Base-by-base conservation (phyloP, 2,113 vertebrate genomes). In the Ctenodactylus gundi region DNA sequence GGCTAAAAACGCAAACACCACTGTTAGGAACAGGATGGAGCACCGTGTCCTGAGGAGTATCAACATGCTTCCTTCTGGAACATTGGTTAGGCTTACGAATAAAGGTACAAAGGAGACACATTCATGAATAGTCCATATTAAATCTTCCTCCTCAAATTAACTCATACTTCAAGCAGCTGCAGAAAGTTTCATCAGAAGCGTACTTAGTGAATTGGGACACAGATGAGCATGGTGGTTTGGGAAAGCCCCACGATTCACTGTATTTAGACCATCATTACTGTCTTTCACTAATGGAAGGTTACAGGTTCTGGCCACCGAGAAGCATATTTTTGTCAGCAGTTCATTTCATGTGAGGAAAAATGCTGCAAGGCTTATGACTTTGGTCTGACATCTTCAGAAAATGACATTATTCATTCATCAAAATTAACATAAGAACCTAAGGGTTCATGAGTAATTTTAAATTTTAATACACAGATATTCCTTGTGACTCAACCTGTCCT, bases 131-230 rank as follows among this genome's bases (percentile, higher is more conserved):
- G 68, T 55, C 64, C 44, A 87, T 62, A 55, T 81, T 88, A 95
- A 95, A 92, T 85, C 70, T 84, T 51, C 70, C n/a, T 88, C 58
- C 89, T 95, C 92, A 95, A 96, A 98, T 92, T 94, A 94, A 95
- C 94, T 78, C 78, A 94, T 15, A 94, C 55, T 96, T 97, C 88
- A 65, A 87, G 91, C 64, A 97, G 90, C 95, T 96, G 84, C 92
- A 51, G 55, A 93, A 90, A 78, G 55, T 81, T 97, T 93, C 90
- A 60, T 92, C 53, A 83, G 85, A 94, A 53, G 53, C 58, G 85
- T 89, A 95, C 73, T 92, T 96, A 91, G 84, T 94, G 77, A 57
- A 60, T 64, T 36, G 86, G 70, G 49, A 97, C 96, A 96, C 14
- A 64, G 96, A 58, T 23, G 78, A 95, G 53, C 75, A 87, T 44